Percentiles rank a stretch among this genome's conserved stretches.
Evolutionary conservation across 1,140 invertebrate genomes (phyloP).

Genomic region (Reticulitermes speratus): DNA sequence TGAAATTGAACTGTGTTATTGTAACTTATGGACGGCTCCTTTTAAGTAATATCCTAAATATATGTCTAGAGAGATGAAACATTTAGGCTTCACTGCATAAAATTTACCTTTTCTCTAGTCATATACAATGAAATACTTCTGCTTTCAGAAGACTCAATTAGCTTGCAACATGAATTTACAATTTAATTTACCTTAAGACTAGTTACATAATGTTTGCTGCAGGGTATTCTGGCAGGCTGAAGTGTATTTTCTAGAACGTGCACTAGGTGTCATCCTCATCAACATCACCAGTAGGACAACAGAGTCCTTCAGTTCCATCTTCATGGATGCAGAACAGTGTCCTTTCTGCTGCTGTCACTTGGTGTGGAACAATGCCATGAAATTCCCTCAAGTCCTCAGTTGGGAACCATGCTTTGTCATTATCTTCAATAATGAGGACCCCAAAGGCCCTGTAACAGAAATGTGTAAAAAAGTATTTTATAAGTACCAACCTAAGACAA

Average conservation of each 20-base stretch:
- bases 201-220: background rate
- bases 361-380: slow-evolving; percentile 78
- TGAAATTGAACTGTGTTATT: background rate
- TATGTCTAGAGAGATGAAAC: background rate
- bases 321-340: slow-evolving; percentile 79
- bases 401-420: slow-evolving; percentile 90
- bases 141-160: too few species aligned
- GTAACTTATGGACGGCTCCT: slow-evolving; percentile 14
- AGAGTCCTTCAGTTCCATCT: slow-evolving; percentile 79
- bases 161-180: background rate
- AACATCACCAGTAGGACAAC: slow-evolving; percentile 73
- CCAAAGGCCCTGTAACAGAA: slow-evolving; percentile 64
- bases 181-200: background rate
- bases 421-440: slow-evolving; percentile 79
- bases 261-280: slow-evolving; percentile 50
- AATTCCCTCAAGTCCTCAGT: slow-evolving; percentile 84
- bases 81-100: too few species aligned
- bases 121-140: background rate
- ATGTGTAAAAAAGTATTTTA: background rate
- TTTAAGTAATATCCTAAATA: background rate
- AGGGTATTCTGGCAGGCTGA: slow-evolving; percentile 11
- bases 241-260: background rate
- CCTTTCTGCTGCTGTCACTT: slow-evolving; percentile 74
- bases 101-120: background rate
- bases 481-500: too few species aligned